Percentiles rank a stretch among this genome's conserved stretches.
These are phyloP conservation scores for Anguilla marmorata DNA, from an alignment of 2,797 vertebrate genomes.

Conservation along the genomic window DNA sequence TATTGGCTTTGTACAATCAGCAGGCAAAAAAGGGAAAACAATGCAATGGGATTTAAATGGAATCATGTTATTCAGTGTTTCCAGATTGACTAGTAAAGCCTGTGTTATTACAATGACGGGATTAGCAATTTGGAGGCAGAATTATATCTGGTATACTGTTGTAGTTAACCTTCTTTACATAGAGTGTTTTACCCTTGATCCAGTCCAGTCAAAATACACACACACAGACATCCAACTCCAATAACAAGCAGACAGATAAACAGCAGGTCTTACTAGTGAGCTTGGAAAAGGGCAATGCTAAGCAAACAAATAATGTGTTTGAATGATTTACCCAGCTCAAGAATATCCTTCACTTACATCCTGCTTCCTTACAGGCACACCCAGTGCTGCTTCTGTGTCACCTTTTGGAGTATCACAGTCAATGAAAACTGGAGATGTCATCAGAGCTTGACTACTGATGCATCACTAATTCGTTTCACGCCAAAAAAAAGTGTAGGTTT, in stretches of 20 bases:
- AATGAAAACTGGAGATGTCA: not conserved
- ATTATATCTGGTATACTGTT: not conserved
- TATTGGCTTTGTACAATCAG: not conserved
- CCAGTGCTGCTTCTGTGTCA: constrained; percentile 25
- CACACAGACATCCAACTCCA: not conserved
- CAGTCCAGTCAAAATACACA: not conserved
- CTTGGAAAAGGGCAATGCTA: constrained; percentile 43
- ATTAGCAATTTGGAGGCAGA: not conserved
- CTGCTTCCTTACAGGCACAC: constrained; percentile 59
- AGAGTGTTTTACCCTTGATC: not conserved
- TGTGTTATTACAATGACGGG: not conserved
- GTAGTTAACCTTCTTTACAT: not conserved
- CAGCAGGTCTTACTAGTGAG: not conserved
- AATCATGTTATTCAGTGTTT: not conserved
- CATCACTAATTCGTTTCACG: not conserved
- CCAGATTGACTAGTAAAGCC: too few species aligned
- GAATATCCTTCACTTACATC: constrained; percentile 66
- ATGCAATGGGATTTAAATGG: not conserved
- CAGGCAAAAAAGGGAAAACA: not conserved
- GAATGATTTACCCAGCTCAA: constrained; percentile 35
- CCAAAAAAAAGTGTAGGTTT: not conserved
- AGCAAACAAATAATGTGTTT: constrained; percentile 51
- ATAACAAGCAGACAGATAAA: not conserved
- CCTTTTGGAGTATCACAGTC: not conserved
- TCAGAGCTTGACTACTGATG: constrained; percentile 26